phyloP scores from a whole-genome alignment of 1,140 invertebrate genomes.

The Sipha flava region DNA sequence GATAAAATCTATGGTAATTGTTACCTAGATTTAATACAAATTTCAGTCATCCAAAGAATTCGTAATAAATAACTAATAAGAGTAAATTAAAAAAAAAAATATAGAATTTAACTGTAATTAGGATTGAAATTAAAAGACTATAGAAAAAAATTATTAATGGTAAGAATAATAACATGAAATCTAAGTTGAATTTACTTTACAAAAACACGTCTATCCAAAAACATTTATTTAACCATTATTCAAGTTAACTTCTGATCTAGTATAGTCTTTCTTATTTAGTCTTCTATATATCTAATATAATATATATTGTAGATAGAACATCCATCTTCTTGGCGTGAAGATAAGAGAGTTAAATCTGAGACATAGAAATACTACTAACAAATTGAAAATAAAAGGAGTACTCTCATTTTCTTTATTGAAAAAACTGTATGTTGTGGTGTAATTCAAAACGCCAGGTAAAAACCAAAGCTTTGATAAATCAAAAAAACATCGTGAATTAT shows the following conservation, averaged over 20 bases:
- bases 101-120: too few species aligned
- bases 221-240: not conserved
- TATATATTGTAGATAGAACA: not conserved
- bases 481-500: not conserved
- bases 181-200: not conserved
- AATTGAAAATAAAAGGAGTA: not conserved
- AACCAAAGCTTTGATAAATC: not conserved
- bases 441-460: not conserved
- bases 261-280: not conserved
- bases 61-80: too few species aligned
- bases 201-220: not conserved
- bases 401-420: not conserved
- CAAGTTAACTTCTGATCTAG: not conserved
- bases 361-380: not conserved
- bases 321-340: not conserved
- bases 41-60: too few species aligned
- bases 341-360: not conserved
- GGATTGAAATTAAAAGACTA: too few species aligned
- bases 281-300: not conserved
- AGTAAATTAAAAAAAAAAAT: too few species aligned
- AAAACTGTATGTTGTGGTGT: not conserved
- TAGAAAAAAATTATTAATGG: not conserved
- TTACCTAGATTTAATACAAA: too few species aligned
- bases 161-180: not conserved
- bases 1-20: too few species aligned